These are phyloP conservation scores for Augochlora pura DNA, from an alignment of 1,140 invertebrate species.

Conservation along the genomic window DNA sequence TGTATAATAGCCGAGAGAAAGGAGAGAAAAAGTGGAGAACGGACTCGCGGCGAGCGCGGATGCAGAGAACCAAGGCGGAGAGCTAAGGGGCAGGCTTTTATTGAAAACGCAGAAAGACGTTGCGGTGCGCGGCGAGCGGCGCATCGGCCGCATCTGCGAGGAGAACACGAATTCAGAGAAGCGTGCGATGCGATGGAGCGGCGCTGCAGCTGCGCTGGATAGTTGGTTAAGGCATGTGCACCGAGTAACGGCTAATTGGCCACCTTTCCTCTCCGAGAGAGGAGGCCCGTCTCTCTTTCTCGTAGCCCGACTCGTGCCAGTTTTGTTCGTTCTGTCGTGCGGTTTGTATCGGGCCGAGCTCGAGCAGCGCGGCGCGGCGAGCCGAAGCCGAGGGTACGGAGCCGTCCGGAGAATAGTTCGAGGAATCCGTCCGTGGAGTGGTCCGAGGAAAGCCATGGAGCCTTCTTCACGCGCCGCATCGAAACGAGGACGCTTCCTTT, in stretches of 20 bases:
- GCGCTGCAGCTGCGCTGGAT: conserved; percentile 48
- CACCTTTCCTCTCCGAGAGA: conserved; percentile 75
- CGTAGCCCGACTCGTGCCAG: conserved; percentile 68
- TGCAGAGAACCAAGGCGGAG: no score
- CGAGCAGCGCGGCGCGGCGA: not conserved
- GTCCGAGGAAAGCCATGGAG: conserved; percentile 33
- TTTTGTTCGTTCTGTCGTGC: conserved; percentile 71
- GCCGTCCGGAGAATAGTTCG: not conserved
- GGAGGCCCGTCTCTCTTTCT: conserved; percentile 65
- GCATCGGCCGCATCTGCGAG: conserved; percentile 23
- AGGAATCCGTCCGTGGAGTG: no score
- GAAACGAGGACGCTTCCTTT: conserved; percentile 30
- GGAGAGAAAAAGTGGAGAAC: no score
- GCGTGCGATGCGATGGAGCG: conserved; percentile 40
- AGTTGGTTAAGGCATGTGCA: conserved; percentile 63
- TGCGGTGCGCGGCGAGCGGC: not conserved
- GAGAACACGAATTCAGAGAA: conserved; percentile 44
- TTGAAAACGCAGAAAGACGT: not conserved
- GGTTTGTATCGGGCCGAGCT: conserved; percentile 46
- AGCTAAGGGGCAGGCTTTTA: no score
- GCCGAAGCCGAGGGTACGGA: not conserved
- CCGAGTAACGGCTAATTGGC: conserved; percentile 80
- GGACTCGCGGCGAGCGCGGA: no score
- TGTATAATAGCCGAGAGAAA: no score
- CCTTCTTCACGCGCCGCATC: conserved; percentile 6